A percentile compares a stretch with the other conserved stretches of the same genome.
These are phyloP conservation scores for Schizothorax lantsangensis DNA, from an alignment of 2,797 vertebrate species.

Conservation along the genomic window DNA sequence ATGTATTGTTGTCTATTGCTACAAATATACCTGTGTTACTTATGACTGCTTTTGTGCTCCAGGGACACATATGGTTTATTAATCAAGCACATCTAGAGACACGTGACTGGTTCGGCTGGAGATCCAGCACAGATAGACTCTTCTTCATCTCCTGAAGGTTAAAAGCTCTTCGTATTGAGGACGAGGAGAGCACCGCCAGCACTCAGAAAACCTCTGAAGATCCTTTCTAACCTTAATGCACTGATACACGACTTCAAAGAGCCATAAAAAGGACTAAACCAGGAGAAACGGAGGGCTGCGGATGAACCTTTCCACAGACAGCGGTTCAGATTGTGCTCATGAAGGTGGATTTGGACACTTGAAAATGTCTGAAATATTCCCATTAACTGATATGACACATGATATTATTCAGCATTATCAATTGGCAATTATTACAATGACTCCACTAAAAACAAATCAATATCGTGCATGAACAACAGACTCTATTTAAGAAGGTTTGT, in stretches of 20 bases:
- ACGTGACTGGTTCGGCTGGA: background rate
- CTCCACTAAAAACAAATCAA: background rate
- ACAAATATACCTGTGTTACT: background rate
- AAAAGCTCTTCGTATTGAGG: background rate
- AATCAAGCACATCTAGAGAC: background rate
- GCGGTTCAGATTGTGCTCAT: background rate
- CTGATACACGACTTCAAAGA: slow-evolving; percentile 79
- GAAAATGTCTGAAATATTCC: background rate
- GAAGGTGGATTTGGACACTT: background rate
- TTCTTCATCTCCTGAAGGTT: background rate
- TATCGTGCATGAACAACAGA: background rate
- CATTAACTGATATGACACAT: background rate
- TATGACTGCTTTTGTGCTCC: background rate
- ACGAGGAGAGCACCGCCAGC: slow-evolving; percentile 28
- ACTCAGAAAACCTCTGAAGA: slow-evolving; percentile 68
- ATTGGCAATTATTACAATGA: too few relatives aligned
- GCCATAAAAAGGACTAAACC: slow-evolving; percentile 61
- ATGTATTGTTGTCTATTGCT: too few relatives aligned
- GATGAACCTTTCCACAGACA: background rate
- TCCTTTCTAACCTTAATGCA: slow-evolving; percentile 70
- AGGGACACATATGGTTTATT: background rate
- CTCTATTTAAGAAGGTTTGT: background rate
- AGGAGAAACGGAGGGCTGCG: slow-evolving; percentile 48
- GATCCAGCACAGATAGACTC: background rate
- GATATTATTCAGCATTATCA: background rate